Percentiles rank a stretch among this genome's conserved stretches.
Evolutionary conservation across 2,113 vertebrate genomes (phyloP).

Genomic region (Abramis brama): DNA sequence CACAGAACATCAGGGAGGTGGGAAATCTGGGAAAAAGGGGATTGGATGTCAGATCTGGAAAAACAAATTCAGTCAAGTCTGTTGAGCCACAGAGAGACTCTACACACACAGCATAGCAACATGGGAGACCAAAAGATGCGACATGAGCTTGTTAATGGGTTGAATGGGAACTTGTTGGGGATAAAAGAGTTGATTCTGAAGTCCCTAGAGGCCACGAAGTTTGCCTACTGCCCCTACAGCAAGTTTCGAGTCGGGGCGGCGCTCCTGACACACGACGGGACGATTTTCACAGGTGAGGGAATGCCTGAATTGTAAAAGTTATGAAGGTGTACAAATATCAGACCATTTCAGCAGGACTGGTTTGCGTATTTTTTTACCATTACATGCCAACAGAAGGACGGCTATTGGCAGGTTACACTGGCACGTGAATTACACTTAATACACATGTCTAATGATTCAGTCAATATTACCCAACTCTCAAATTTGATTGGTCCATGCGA

Average conservation of each 20-base stretch:
- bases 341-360: constrained; percentile 12
- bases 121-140: constrained; percentile 43
- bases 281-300: constrained; percentile 84
- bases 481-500: not conserved
- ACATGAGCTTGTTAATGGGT: not conserved
- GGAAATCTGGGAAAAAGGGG: constrained; percentile 15
- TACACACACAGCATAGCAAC: constrained; percentile 9
- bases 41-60: constrained; percentile 57
- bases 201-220: constrained; percentile 79
- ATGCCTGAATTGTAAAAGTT: not conserved
- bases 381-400: not conserved
- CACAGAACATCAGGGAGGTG: not conserved
- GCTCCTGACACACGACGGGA: constrained; percentile 76
- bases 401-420: not conserved
- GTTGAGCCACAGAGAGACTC: not conserved
- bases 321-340: not conserved
- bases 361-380: constrained; percentile 10
- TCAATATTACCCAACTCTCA: not conserved
- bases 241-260: constrained; percentile 90
- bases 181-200: constrained; percentile 62
- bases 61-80: not conserved
- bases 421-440: not conserved
- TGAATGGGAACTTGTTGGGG: not conserved
- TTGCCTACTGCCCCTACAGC: constrained; percentile 92
- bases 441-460: not conserved